phyloP scores from a whole-genome alignment of 2,113 vertebrate genomes.

The Eptesicus fuscus region DNA sequence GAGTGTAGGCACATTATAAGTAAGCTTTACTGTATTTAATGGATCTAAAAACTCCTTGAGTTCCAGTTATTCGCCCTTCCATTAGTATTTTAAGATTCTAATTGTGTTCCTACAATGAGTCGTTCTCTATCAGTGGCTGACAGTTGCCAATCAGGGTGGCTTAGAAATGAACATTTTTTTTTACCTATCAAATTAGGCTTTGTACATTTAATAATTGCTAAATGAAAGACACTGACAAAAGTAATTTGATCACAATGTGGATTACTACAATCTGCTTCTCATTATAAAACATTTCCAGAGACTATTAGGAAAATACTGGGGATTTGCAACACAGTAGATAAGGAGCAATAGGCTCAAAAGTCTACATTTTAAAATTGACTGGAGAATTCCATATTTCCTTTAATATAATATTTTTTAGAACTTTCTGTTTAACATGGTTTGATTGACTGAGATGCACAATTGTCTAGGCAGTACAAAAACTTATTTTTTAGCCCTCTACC shows the following conservation, averaged over 20 bases:
- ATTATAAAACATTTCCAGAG: conserved; percentile 59
- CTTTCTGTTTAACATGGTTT: conserved; percentile 13
- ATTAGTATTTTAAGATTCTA: conserved; percentile 54
- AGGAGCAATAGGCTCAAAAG: conserved; percentile 3
- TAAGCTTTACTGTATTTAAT: conserved; percentile 55
- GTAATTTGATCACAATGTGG: conserved; percentile 61
- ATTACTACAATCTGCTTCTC: conserved; percentile 66
- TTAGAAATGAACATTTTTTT: conserved; percentile 59
- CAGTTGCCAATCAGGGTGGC: conserved; percentile 54
- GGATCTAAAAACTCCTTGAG: conserved; percentile 45
- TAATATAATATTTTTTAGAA: conserved; percentile 48
- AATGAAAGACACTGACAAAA: conserved; percentile 62
- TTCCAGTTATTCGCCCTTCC: conserved; percentile 44
- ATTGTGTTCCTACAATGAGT: conserved; percentile 56
- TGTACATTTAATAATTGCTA: conserved; percentile 49
- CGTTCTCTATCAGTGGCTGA: conserved; percentile 49
- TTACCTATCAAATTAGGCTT: conserved; percentile 37
- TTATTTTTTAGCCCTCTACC: neutral
- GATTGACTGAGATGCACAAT: neutral
- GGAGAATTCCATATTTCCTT: conserved; percentile 43
- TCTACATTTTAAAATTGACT: conserved; percentile 26
- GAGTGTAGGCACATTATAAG: conserved; percentile 44
- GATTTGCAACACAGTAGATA: conserved; percentile 55
- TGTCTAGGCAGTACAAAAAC: neutral
- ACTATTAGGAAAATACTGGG: conserved; percentile 39